Evolutionary conservation across 2,113 vertebrate species (phyloP).

Genomic region (Tachuris rubrigastra): DNA sequence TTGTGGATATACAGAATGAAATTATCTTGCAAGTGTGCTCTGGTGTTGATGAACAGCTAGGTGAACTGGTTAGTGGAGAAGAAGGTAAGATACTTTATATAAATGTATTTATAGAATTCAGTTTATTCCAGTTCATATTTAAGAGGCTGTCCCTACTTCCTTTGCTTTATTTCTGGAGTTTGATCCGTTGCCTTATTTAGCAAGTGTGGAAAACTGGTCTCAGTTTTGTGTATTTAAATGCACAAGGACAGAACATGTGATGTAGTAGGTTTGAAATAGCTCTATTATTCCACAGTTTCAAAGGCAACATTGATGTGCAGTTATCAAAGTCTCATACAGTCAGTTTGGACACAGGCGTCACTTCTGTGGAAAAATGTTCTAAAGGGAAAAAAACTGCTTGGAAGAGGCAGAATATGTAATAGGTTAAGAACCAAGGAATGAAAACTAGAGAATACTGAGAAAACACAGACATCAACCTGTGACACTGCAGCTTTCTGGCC

Average conservation of each 20-base stretch:
- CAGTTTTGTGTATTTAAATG: neutral
- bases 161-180: neutral
- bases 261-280: neutral
- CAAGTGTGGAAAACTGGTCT: neutral
- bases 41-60: slow-evolving; percentile 87
- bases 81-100: slow-evolving; percentile 80
- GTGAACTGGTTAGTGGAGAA: slow-evolving; percentile 85
- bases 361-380: neutral
- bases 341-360: neutral
- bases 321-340: neutral
- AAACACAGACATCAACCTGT: neutral
- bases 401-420: neutral
- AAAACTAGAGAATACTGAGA: neutral
- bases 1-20: slow-evolving; percentile 84
- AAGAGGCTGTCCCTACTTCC: neutral
- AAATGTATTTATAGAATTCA: neutral
- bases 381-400: neutral
- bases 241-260: neutral
- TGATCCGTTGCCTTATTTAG: neutral
- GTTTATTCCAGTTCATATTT: neutral
- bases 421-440: neutral
- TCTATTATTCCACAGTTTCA: neutral
- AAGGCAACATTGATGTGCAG: neutral
- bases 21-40: slow-evolving; percentile 88
- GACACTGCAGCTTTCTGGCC: neutral